phyloP scores from a whole-genome alignment of 2,797 vertebrate genomes.

The Malacoctenus gilli region DNA sequence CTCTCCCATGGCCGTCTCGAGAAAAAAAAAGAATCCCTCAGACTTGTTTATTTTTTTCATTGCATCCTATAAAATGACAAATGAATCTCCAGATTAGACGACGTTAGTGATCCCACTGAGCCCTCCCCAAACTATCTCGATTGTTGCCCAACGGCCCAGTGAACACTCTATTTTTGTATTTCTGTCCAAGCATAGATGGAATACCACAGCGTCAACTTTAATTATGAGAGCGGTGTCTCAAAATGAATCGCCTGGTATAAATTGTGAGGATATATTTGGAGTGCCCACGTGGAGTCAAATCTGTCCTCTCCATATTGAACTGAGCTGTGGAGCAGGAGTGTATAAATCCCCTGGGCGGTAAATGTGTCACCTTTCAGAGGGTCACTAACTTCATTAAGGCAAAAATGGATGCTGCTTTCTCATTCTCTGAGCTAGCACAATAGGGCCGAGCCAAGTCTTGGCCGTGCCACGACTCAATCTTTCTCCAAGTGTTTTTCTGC shows the following conservation, averaged over 20 bases:
- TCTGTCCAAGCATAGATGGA: slow-evolving; percentile 37
- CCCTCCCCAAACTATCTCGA: slow-evolving; percentile 27
- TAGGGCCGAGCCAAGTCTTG: slow-evolving; percentile 66
- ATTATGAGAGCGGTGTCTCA: slow-evolving; percentile 67
- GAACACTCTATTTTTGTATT: slow-evolving; percentile 26
- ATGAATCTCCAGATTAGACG: slow-evolving; percentile 28
- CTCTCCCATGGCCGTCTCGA: slow-evolving; percentile 40
- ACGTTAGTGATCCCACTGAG: background rate
- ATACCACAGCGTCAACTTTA: slow-evolving; percentile 58
- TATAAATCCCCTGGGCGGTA: slow-evolving; percentile 84
- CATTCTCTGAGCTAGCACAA: slow-evolving; percentile 77
- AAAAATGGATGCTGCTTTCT: slow-evolving; percentile 82
- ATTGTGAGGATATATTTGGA: slow-evolving; percentile 74
- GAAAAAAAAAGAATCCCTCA: slow-evolving; percentile 20
- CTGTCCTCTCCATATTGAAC: slow-evolving; percentile 80
- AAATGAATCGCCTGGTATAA: slow-evolving; percentile 66
- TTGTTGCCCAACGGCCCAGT: slow-evolving; percentile 12
- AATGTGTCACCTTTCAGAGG: slow-evolving; percentile 87
- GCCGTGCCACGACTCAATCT: slow-evolving; percentile 67
- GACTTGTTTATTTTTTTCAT: slow-evolving; percentile 48
- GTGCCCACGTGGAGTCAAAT: slow-evolving; percentile 70
- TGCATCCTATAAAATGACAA: slow-evolving; percentile 35
- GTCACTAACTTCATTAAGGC: slow-evolving; percentile 88
- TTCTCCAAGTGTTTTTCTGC: slow-evolving; percentile 64
- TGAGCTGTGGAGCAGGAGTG: slow-evolving; percentile 78